Conservation (phyloP, 2,888 invertebrate genomes). For the Seira musarum region DNA sequence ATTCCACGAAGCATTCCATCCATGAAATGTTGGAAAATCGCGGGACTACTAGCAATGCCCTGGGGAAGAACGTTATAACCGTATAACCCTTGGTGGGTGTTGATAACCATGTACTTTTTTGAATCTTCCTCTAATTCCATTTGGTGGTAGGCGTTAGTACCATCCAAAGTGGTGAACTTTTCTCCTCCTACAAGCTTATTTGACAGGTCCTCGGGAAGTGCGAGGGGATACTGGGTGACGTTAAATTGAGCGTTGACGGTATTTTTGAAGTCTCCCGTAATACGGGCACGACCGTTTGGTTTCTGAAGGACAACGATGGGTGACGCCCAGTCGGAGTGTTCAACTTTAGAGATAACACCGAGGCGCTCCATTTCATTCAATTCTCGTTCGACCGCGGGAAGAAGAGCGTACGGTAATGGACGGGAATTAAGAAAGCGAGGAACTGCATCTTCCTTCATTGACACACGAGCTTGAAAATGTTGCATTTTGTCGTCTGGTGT, state of each 20-base stretch:
- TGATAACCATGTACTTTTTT: constrained; percentile 70
- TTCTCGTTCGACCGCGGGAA: constrained; percentile 67
- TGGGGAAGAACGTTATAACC: constrained; percentile 71
- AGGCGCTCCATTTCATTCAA: constrained; percentile 64
- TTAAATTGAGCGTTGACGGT: constrained; percentile 69
- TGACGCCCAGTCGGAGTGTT: constrained; percentile 70
- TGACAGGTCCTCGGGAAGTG: constrained; percentile 67
- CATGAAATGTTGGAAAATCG: constrained; percentile 71
- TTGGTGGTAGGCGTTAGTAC: constrained; percentile 71
- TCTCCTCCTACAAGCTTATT: constrained; percentile 67
- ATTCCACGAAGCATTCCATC: constrained; percentile 71
- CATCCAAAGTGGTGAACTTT: constrained; percentile 71
- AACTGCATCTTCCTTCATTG: constrained; percentile 67
- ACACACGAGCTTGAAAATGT: constrained; percentile 59
- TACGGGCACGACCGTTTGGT: constrained; percentile 70
- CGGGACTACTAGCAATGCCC: constrained; percentile 71
- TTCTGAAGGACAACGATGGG: constrained; percentile 72
- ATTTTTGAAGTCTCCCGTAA: constrained; percentile 71
- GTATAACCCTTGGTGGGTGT: constrained; percentile 71
- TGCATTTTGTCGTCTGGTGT: constrained; percentile 55
- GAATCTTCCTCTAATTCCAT: constrained; percentile 70
- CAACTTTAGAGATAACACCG: constrained; percentile 66
- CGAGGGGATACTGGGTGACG: constrained; percentile 69
- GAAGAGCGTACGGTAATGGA: constrained; percentile 70
- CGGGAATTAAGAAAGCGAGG: constrained; percentile 68